These are phyloP conservation scores for Malurus melanocephalus DNA, from an alignment of 2,113 vertebrate species.

Conservation along the genomic window DNA sequence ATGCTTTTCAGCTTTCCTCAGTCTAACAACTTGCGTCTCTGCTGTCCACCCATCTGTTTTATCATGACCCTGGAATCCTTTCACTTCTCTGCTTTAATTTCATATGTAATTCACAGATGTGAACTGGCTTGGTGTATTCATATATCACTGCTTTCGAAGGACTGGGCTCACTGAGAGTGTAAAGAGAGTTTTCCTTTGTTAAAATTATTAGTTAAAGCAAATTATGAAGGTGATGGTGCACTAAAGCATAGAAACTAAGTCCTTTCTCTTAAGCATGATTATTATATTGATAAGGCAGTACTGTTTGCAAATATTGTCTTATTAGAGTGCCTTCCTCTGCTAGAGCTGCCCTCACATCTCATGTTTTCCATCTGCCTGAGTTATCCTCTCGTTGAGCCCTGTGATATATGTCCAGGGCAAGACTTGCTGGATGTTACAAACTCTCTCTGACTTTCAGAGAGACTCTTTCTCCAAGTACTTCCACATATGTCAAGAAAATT, in stretches of 20 bases:
- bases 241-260: background rate
- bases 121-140: background rate
- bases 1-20: background rate
- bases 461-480: background rate
- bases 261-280: background rate
- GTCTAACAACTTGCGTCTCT: background rate
- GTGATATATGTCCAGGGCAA: background rate
- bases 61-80: background rate
- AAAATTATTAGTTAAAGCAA: background rate
- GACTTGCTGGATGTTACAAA: background rate
- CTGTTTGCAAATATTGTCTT: background rate
- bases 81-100: background rate
- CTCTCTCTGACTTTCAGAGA: background rate
- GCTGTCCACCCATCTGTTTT: background rate
- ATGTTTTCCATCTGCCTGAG: background rate
- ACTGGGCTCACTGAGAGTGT: background rate
- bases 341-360: background rate
- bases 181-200: background rate
- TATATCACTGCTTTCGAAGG: background rate
- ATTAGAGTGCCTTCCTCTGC: background rate
- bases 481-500: background rate
- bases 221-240: background rate
- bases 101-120: background rate
- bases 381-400: background rate
- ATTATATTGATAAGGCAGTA: background rate